Evolutionary conservation across 2,888 invertebrate species (phyloP), one percentile per base, ranked within the genome.

Genomic region (Polymixis lichenea): DNA sequence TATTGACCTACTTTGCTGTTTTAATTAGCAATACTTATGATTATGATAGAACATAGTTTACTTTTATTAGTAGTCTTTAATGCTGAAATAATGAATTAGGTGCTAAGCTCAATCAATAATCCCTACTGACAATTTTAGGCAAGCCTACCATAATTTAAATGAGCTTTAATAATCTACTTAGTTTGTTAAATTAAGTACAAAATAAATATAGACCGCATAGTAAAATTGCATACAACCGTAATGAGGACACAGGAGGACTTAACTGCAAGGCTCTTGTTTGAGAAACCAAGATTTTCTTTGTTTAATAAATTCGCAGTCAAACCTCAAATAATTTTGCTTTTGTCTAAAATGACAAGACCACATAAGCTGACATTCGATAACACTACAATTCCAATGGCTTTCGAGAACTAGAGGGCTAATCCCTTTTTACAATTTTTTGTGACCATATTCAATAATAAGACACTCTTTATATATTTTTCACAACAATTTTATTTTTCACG

Each of bases 1-100:
- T 72, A 69, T 60, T 80, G 80, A 28, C 82, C 77, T 55, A 77
- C 67, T 71, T 81, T 25, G 17, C n/a, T 28, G 66, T 74, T 76
- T 78, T 72, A 70, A 82, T 75, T 69, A 75, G 64, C 32, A 56
- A 56, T n/a, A 19, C 17, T 0, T 3, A 17, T 32, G 25, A 22
- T 46, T 3, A n/a, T 55, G 25, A 22, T 46, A 25, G 28, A 60
- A 53, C 13, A 53, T 13, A 38, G 28, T 28, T 32, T 74, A 58
- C 51, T 56, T 38, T 2, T 67, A n/a, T 58, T 6, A n/a, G 32
- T 8, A 58, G 28, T 55, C 25, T 38, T 15, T 19, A 43, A 19
- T 25, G 7, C 8, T 46, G 25, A 11, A 38, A 0, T 55, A 17
- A 70, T 51, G 25, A 55, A n/a, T 49, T 28, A 28, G 9, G 6